Conservation (phyloP, 1,140 invertebrate species). For the Muscidifurax raptorellus region DNA sequence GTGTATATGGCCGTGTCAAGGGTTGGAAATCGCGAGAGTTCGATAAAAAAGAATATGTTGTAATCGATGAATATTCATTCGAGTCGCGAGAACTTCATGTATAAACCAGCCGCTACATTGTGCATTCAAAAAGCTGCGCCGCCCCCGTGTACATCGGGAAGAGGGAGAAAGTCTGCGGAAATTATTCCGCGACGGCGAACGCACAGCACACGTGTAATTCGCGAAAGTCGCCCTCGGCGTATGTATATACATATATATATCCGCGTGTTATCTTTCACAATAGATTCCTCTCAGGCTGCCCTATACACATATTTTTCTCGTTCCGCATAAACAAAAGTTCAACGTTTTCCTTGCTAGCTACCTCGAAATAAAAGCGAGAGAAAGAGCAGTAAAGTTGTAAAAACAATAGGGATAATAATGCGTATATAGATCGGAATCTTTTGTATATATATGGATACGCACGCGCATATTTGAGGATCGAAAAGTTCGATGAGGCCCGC, state of each 20-base stretch:
- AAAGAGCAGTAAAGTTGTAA: neutral
- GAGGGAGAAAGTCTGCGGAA: neutral
- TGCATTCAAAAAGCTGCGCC: too few relatives aligned
- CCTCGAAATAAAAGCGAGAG: neutral
- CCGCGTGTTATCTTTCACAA: constrained; percentile 1
- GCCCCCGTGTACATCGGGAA: too few relatives aligned
- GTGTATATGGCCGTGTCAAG: too few relatives aligned
- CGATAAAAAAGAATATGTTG: too few relatives aligned
- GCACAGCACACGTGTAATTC: neutral
- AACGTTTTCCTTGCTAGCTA: neutral
- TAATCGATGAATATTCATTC: too few relatives aligned
- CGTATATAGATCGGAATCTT: too few relatives aligned
- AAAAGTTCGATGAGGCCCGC: neutral
- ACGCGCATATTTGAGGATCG: neutral
- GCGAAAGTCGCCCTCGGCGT: too few relatives aligned
- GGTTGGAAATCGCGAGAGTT: too few relatives aligned
- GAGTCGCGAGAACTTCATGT: too few relatives aligned
- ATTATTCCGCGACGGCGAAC: neutral
- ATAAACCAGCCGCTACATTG: too few relatives aligned
- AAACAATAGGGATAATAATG: neutral
- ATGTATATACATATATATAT: too few relatives aligned
- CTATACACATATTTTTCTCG: neutral
- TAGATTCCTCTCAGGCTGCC: neutral
- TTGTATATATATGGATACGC: too few relatives aligned
- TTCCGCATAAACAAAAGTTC: neutral